phyloP scores from a whole-genome alignment of 2,797 vertebrate genomes.

The Carapus acus region DNA sequence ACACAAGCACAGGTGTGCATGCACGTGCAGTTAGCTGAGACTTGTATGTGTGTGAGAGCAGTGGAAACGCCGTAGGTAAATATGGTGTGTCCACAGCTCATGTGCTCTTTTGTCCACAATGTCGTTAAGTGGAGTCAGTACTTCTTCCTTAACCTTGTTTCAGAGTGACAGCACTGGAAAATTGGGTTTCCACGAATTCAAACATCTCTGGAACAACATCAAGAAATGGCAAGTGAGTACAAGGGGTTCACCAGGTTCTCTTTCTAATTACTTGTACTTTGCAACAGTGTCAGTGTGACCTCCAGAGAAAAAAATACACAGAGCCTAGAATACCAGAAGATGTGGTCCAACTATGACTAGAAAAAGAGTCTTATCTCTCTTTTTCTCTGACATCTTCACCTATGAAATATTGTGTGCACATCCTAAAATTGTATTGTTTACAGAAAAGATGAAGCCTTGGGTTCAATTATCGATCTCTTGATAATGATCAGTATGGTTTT shows the following conservation, averaged over 20 bases:
- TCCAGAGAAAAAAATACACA: not conserved
- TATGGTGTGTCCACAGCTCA: not conserved
- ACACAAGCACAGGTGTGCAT: too few species aligned
- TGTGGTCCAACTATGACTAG: not conserved
- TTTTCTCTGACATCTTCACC: too few species aligned
- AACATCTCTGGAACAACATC: slow-evolving; percentile 91
- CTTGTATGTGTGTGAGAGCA: too few species aligned
- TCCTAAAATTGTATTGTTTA: too few species aligned
- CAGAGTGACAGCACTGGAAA: slow-evolving; percentile 86
- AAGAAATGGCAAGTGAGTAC: slow-evolving; percentile 89
- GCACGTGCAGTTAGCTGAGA: too few species aligned
- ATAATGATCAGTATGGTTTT: too few species aligned
- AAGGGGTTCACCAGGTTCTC: not conserved
- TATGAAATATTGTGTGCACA: too few species aligned
- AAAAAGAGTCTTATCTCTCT: too few species aligned
- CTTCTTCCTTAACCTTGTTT: slow-evolving; percentile 59
- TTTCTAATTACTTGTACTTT: not conserved
- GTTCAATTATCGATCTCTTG: too few species aligned
- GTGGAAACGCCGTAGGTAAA: slow-evolving; percentile 29
- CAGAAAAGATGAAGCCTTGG: too few species aligned
- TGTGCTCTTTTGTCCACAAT: slow-evolving; percentile 8
- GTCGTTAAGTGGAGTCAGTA: not conserved
- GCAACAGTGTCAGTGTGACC: slow-evolving; percentile 17
- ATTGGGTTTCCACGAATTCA: slow-evolving; percentile 96
- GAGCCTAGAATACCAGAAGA: not conserved